Conservation (phyloP, 2,113 vertebrate genomes). For the Cisticola juncidis region DNA sequence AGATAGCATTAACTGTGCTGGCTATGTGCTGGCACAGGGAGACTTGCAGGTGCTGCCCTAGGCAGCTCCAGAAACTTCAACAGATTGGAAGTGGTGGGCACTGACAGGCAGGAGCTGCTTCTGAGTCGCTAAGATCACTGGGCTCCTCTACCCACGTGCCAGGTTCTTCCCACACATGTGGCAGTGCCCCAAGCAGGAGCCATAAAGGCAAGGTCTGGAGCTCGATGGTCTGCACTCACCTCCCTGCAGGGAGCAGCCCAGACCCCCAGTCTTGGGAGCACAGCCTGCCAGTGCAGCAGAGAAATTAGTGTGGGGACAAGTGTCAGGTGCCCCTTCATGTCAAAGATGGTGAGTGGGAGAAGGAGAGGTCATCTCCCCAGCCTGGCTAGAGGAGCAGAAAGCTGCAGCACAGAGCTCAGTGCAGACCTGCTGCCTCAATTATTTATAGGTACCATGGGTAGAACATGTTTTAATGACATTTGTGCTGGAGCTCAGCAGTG, state of each 20-base stretch:
- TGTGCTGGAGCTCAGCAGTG: constrained; percentile 40
- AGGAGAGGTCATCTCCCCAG: neutral
- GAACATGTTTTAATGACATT: constrained; percentile 55
- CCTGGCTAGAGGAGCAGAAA: neutral
- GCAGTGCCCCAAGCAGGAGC: neutral
- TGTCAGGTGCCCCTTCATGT: neutral
- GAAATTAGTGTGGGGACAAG: neutral
- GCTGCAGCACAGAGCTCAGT: neutral
- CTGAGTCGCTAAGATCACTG: neutral
- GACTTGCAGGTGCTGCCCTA: neutral
- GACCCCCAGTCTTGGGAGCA: neutral
- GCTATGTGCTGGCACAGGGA: neutral
- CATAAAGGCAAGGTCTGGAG: neutral
- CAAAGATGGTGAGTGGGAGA: neutral
- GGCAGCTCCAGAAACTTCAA: neutral
- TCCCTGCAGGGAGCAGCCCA: neutral
- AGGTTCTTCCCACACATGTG: accelerated
- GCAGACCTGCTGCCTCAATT: constrained; percentile 48
- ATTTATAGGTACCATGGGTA: constrained; percentile 58
- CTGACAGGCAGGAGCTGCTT: neutral
- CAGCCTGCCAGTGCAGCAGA: accelerated
- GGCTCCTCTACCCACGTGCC: neutral
- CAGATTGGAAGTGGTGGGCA: neutral
- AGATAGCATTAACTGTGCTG: neutral
- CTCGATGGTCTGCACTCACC: accelerated